phyloP scores from a whole-genome alignment of 2,888 invertebrate species.

The Digitonthophagus gazella region DNA sequence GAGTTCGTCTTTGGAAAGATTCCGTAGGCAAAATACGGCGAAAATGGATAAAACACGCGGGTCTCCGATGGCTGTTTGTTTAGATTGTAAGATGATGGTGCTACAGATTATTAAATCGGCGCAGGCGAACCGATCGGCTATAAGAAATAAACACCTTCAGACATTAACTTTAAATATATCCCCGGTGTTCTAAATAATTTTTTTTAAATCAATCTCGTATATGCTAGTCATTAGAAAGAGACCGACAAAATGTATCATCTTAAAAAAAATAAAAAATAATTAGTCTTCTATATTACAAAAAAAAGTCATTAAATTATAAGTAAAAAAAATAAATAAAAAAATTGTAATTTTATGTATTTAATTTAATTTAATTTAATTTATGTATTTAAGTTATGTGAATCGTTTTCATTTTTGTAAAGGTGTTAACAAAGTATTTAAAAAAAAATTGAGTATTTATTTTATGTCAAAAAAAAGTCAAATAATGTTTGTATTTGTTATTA shows the following conservation, averaged over 20 bases:
- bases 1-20: constrained; percentile 35
- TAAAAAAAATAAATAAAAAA: neutral
- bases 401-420: neutral
- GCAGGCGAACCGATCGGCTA: constrained; percentile 77
- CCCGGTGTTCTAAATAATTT: constrained; percentile 64
- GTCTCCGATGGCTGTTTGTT: constrained; percentile 86
- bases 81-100: constrained; percentile 93
- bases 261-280: neutral
- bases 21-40: constrained; percentile 42
- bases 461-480: neutral
- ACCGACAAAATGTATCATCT: neutral
- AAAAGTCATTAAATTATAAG: too few relatives aligned
- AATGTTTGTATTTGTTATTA: neutral
- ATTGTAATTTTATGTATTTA: too few relatives aligned
- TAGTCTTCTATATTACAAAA: too few relatives aligned
- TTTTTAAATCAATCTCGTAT: neutral
- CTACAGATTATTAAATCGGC: constrained; percentile 91
- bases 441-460: neutral
- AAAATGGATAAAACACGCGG: constrained; percentile 65
- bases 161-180: constrained; percentile 81
- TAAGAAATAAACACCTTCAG: constrained; percentile 76
- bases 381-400: too few relatives aligned
- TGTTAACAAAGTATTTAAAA: constrained; percentile 4
- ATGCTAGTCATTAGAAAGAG: constrained; percentile 7
- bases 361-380: too few relatives aligned